These are phyloP conservation scores for Drosophila arizonae DNA, from an alignment of 1,140 invertebrate species.

Conservation along the genomic window DNA sequence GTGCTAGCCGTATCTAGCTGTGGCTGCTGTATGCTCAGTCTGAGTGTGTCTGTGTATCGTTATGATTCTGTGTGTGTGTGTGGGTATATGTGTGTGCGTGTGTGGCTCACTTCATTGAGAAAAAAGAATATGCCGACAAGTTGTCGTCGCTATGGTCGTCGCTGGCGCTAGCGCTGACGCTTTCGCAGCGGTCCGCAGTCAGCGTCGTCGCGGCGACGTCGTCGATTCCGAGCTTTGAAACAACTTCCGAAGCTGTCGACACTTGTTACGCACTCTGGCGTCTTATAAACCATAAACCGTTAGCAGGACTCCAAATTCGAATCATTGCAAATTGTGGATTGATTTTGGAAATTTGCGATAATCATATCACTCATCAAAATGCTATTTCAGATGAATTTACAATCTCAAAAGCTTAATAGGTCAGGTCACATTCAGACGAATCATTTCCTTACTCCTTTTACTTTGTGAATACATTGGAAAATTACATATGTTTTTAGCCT, in stretches of 20 bases:
- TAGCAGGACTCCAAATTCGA: constrained; percentile 3
- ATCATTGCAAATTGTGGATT: not conserved
- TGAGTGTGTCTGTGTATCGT: constrained; percentile 5
- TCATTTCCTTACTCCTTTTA: too few relatives aligned
- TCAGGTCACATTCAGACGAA: too few relatives aligned
- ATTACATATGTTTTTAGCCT: too few relatives aligned
- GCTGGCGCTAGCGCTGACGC: constrained; percentile 44
- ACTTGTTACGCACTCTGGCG: constrained; percentile 78
- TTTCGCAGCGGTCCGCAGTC: not conserved
- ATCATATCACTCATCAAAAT: too few relatives aligned
- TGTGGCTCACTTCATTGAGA: constrained; percentile 44
- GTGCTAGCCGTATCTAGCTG: constrained; percentile 62
- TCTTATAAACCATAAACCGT: constrained; percentile 44
- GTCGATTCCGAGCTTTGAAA: constrained; percentile 60
- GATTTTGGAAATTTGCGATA: not conserved
- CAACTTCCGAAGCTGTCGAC: constrained; percentile 68
- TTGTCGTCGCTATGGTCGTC: constrained; percentile 71
- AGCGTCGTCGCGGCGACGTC: constrained; percentile 24
- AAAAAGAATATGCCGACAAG: constrained; percentile 68
- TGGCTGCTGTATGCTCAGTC: constrained; percentile 27
- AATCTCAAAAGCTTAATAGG: too few relatives aligned
- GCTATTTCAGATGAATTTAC: too few relatives aligned
- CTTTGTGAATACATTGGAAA: too few relatives aligned
- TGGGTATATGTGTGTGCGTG: constrained; percentile 10
- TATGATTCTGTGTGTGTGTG: not conserved